Percentiles rank a stretch among this genome's conserved stretches.
These are phyloP conservation scores for Apis laboriosa DNA, from an alignment of 1,140 invertebrate genomes.

Conservation along the genomic window DNA sequence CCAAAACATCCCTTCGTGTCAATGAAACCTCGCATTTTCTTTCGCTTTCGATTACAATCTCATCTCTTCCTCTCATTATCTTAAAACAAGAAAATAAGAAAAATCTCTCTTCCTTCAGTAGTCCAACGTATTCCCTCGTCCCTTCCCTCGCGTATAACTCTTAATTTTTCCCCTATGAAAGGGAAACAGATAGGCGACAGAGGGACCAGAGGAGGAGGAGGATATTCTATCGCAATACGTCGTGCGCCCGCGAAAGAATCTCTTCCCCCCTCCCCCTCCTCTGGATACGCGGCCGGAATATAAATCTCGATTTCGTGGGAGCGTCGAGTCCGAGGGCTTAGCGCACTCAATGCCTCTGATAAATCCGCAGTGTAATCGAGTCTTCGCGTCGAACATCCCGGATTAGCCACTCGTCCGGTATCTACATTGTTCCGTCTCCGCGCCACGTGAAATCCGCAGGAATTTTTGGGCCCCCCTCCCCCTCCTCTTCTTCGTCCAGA, in stretches of 20 bases:
- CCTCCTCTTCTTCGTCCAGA: background rate
- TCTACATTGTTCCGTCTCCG: constrained; percentile 48
- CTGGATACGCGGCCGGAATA: constrained; percentile 42
- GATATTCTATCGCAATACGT: no score
- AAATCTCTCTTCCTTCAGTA: background rate
- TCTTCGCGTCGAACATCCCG: constrained; percentile 62
- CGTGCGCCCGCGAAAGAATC: constrained; percentile 6
- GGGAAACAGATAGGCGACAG: constrained; percentile 13
- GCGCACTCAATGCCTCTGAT: constrained; percentile 59
- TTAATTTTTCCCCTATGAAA: constrained; percentile 21
- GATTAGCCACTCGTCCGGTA: constrained; percentile 61
- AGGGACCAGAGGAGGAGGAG: no score
- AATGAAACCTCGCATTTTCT: no score
- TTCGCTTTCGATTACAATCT: no score
- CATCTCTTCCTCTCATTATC: no score
- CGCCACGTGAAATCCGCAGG: constrained; percentile 55
- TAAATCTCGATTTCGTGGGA: constrained; percentile 62
- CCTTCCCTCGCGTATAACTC: constrained; percentile 4
- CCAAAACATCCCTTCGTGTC: no score
- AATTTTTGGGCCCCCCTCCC: constrained; percentile 60
- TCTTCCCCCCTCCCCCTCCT: background rate
- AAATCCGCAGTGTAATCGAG: constrained; percentile 64
- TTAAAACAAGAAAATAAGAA: background rate
- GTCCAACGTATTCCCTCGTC: no score
- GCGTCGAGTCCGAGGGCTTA: constrained; percentile 47